A percentile compares a stretch with the other conserved stretches of the same genome.
These are phyloP conservation scores for Hypolimnas misippus DNA, from an alignment of 2,888 invertebrate species.

Conservation along the genomic window DNA sequence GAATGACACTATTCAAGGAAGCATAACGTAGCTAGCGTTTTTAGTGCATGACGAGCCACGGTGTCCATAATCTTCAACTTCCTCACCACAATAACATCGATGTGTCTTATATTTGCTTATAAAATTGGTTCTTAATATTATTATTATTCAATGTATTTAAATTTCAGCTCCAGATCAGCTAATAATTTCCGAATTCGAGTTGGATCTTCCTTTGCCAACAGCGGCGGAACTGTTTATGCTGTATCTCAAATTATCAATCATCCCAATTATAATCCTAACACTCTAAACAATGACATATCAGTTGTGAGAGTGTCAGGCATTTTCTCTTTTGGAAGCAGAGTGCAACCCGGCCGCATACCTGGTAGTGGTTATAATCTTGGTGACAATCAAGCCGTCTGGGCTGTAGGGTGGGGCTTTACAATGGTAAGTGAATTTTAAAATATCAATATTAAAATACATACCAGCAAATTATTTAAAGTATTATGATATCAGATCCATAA, in stretches of 20 bases:
- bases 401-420: constrained; percentile 66
- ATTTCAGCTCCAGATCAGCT: not conserved
- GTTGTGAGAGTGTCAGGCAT: constrained; percentile 50
- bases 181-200: constrained; percentile 48
- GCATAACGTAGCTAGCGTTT: too few relatives aligned
- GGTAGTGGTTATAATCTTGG: constrained; percentile 53
- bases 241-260: constrained; percentile 49
- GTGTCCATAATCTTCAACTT: too few relatives aligned
- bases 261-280: constrained; percentile 28
- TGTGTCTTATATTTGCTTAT: too few relatives aligned
- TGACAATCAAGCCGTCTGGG: constrained; percentile 57
- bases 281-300: constrained; percentile 54
- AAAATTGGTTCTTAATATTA: too few relatives aligned
- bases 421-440: constrained; percentile 31
- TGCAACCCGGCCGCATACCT: constrained; percentile 51
- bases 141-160: too few relatives aligned
- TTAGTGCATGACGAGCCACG: too few relatives aligned
- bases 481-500: too few relatives aligned
- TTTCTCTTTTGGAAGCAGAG: constrained; percentile 48
- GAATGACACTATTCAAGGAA: too few relatives aligned
- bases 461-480: too few relatives aligned
- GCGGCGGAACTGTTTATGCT: constrained; percentile 50
- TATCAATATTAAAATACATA: too few relatives aligned
- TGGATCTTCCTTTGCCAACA: constrained; percentile 53
- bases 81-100: too few relatives aligned